Evolutionary conservation across 1,140 invertebrate species (phyloP).

Genomic region (Zeugodacus cucurbitae): DNA sequence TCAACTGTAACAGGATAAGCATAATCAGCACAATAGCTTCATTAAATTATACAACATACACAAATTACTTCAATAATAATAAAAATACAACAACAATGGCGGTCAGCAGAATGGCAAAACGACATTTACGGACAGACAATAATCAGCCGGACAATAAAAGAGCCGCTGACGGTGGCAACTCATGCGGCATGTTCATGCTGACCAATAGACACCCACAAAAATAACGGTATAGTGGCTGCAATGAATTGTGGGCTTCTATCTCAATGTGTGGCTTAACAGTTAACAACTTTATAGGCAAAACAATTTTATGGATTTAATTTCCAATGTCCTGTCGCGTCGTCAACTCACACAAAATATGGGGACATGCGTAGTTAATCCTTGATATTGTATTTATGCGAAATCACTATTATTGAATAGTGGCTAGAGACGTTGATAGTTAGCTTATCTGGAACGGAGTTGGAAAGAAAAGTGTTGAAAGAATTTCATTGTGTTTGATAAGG

Average conservation of each 20-base stretch:
- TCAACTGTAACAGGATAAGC: slow-evolving; percentile 39
- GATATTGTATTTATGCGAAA: neutral
- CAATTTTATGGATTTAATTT: slow-evolving; percentile 62
- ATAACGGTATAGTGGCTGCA: neutral
- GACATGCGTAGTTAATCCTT: neutral
- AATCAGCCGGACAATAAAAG: slow-evolving; percentile 27
- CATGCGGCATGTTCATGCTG: neutral
- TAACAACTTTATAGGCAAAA: slow-evolving; percentile 41
- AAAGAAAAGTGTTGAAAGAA: neutral
- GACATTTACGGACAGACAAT: slow-evolving; percentile 20
- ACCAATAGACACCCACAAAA: neutral
- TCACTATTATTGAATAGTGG: neutral
- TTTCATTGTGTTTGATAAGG: neutral
- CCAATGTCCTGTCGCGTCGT: slow-evolving; percentile 49
- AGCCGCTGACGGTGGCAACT: neutral
- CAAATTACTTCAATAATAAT: neutral
- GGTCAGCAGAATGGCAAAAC: neutral
- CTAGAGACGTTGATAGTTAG: neutral
- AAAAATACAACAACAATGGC: no score
- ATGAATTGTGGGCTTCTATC: neutral
- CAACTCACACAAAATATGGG: neutral
- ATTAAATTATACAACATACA: slow-evolving; percentile 12
- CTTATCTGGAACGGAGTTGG: neutral
- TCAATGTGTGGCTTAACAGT: neutral
- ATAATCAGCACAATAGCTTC: slow-evolving; percentile 43